Conservation (phyloP, 2,797 vertebrate species). For the Acrossocheilus fasciatus region DNA sequence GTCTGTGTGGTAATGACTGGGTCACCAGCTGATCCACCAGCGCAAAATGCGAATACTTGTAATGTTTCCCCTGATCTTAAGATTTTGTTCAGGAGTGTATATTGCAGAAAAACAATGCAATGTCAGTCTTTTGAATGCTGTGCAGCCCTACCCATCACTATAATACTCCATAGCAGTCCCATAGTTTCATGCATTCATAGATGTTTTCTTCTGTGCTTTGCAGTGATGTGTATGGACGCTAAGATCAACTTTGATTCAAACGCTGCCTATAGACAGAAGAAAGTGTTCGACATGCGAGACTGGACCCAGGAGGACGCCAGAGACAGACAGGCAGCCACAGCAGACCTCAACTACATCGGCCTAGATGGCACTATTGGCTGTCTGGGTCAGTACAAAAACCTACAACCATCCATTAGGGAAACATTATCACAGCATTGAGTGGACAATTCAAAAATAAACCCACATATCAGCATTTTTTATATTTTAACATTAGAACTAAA, state of each 20-base stretch:
- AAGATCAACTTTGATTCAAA: slow-evolving; percentile 99
- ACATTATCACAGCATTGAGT: background rate
- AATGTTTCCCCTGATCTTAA: too few species aligned
- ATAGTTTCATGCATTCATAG: background rate
- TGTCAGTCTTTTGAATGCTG: background rate
- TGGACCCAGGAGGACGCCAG: slow-evolving; percentile 94
- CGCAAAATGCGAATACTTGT: too few species aligned
- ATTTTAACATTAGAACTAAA: background rate
- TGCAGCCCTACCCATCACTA: background rate
- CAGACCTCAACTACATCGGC: slow-evolving; percentile 96
- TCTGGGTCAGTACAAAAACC: slow-evolving; percentile 80
- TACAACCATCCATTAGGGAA: background rate
- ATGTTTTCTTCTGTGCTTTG: background rate
- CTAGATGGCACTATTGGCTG: slow-evolving; percentile 97
- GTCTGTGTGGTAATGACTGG: too few species aligned
- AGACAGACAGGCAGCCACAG: slow-evolving; percentile 89
- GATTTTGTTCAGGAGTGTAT: too few species aligned
- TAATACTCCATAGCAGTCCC: background rate
- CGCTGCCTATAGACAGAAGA: slow-evolving; percentile 92
- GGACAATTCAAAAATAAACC: background rate
- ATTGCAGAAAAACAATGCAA: background rate
- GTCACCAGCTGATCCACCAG: too few species aligned
- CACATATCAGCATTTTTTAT: background rate
- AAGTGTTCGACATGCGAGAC: slow-evolving; percentile 91
- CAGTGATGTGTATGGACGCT: slow-evolving; percentile 99